phyloP scores from a whole-genome alignment of 2,113 vertebrate species.

The Ranitomeya imitator region DNA sequence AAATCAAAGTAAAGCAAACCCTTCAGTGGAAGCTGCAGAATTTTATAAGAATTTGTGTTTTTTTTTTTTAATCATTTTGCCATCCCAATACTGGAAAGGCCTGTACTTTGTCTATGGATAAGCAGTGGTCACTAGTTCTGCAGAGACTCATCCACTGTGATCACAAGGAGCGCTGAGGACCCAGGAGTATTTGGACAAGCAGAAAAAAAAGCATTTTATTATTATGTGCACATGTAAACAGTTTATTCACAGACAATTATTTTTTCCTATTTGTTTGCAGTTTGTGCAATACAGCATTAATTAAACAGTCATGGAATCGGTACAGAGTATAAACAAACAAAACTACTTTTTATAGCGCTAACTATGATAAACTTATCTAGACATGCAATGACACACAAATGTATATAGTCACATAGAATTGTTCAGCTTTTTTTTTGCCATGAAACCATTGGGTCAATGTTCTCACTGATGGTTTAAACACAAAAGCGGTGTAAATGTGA shows the following conservation, averaged over 20 bases:
- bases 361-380: background rate
- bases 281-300: conserved; percentile 26
- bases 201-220: conserved; percentile 19
- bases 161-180: background rate
- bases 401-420: background rate
- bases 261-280: background rate
- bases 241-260: conserved; percentile 32
- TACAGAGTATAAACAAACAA: background rate
- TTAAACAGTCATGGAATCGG: background rate
- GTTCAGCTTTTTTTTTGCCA: conserved; percentile 1
- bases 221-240: conserved; percentile 25
- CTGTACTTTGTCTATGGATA: too few species aligned
- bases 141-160: background rate
- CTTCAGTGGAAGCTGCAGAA: too few species aligned
- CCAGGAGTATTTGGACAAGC: background rate
- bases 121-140: too few species aligned
- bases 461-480: background rate
- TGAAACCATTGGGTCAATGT: background rate
- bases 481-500: background rate
- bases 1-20: too few species aligned
- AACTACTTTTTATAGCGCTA: background rate
- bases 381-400: conserved; percentile 1
- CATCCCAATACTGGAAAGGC: too few species aligned
- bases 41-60: too few species aligned
- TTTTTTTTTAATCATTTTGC: too few species aligned